Conservation (phyloP, 2,888 invertebrate species). For the Chrysotoxum bicinctum region DNA sequence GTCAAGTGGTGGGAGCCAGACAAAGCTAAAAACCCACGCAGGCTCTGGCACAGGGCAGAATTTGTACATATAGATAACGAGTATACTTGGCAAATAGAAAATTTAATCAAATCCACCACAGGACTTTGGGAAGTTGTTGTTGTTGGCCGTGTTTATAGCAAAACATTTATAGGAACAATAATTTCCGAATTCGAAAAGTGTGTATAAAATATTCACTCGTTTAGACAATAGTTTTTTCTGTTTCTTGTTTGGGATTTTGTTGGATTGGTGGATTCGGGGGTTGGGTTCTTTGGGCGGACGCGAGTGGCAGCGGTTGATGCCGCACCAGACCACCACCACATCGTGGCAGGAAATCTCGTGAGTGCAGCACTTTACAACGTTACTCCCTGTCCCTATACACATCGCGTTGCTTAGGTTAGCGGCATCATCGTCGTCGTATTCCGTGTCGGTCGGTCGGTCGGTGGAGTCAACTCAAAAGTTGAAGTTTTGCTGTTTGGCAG, state of each 20-base stretch:
- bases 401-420: neutral
- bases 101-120: constrained; percentile 69
- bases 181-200: constrained; percentile 57
- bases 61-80: constrained; percentile 4
- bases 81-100: constrained; percentile 14
- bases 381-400: constrained; percentile 38
- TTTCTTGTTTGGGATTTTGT: neutral
- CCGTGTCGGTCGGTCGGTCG: neutral
- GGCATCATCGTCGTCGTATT: neutral
- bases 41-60: neutral
- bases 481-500: constrained; percentile 67
- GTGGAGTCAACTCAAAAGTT: constrained; percentile 56
- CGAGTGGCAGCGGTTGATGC: neutral
- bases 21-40: constrained; percentile 1
- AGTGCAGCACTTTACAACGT: constrained; percentile 55
- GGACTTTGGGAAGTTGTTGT: constrained; percentile 32
- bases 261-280: neutral
- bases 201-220: constrained; percentile 64
- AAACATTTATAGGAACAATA: constrained; percentile 58
- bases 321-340: neutral
- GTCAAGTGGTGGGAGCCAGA: constrained; percentile 17
- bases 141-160: constrained; percentile 16
- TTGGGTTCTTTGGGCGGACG: neutral
- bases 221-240: constrained; percentile 45
- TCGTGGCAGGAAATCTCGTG: constrained; percentile 43